Evolutionary conservation across 2,797 vertebrate genomes (phyloP), one percentile per base, ranked within the genome.

Genomic region (Antennarius maculatus): DNA sequence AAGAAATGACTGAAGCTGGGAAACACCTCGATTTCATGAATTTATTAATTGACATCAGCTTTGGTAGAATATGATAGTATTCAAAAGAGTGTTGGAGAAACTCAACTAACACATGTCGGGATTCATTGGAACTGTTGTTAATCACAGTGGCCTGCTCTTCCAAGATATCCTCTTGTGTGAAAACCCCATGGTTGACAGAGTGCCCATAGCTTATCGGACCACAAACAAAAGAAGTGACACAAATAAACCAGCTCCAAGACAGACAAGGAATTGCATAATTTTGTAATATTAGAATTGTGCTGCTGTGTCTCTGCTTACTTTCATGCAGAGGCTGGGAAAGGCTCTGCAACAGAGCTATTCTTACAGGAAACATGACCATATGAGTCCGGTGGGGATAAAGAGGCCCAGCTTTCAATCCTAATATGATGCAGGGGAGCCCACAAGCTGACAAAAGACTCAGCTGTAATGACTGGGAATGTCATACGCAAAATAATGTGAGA

Each of bases 121-220:
- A 65, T 74, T 76, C 54, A 42, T 61, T 31, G 66, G 62, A 56
- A 62, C 46, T 75, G 49, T 70, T 79, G 77, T 68, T 71, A 69
- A 51, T 67, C 57, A 37, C 31, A 28, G 42, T 3, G 12, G 47
- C 41, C 63, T 45, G 28, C 6, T 59, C 71, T 74, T 77, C 70
- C 74, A 79, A 82, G 60, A 74, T 75, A 81, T 82, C 60, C 66
- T 71, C 76, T 71, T 71, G 68, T 72, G 55, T 58, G 34, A 71
- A 81, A 78, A 70, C 63, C 59, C 46, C 49, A 55, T 0, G 13
- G 62, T 64, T 74, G 66, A 82, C 51, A 34, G 43, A 58, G 51
- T 1, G 54, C 58, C 60, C 48, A 29, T 11, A 65, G 72, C 29
- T 69, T 59, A 71, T 72, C 61, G 50, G 64, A 66, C 41, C 54